Percentiles rank a stretch among this genome's conserved stretches.
These are phyloP conservation scores for Hydrolagus colliei DNA, from an alignment of 2,797 vertebrate species.

Conservation along the genomic window DNA sequence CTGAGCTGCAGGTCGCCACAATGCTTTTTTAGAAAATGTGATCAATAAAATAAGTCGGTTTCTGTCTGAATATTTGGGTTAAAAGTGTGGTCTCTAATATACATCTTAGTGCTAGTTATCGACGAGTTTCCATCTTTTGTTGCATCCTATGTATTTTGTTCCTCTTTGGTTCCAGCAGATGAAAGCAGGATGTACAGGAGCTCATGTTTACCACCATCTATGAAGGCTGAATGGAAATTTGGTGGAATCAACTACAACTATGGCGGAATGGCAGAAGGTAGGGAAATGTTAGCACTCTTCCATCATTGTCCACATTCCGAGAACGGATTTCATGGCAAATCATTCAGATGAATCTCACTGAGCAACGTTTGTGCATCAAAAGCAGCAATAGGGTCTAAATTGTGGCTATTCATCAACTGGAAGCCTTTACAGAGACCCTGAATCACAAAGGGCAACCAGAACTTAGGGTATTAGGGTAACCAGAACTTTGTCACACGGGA, in stretches of 20 bases:
- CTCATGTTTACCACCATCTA: constrained; percentile 83
- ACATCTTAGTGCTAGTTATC: not conserved
- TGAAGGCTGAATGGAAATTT: constrained; percentile 84
- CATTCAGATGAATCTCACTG: not conserved
- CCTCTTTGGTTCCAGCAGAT: constrained; percentile 42
- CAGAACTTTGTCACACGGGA: no score
- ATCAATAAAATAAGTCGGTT: not conserved
- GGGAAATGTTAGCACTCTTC: constrained; percentile 38
- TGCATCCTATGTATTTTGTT: constrained; percentile 33
- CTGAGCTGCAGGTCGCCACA: no score
- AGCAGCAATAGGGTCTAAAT: no score
- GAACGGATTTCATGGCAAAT: no score
- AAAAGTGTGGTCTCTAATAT: not conserved
- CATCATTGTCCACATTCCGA: no score
- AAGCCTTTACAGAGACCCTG: no score
- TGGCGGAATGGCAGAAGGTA: constrained; percentile 86
- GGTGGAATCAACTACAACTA: constrained; percentile 83
- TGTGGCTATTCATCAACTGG: no score
- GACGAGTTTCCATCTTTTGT: constrained; percentile 23
- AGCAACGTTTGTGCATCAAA: no score
- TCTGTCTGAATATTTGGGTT: not conserved
- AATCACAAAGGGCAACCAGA: no score
- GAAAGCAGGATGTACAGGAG: constrained; percentile 75
- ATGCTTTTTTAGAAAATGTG: not conserved
- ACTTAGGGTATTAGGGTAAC: no score